These are phyloP conservation scores for Archocentrus centrarchus DNA, from an alignment of 2,113 vertebrate genomes.

Conservation along the genomic window DNA sequence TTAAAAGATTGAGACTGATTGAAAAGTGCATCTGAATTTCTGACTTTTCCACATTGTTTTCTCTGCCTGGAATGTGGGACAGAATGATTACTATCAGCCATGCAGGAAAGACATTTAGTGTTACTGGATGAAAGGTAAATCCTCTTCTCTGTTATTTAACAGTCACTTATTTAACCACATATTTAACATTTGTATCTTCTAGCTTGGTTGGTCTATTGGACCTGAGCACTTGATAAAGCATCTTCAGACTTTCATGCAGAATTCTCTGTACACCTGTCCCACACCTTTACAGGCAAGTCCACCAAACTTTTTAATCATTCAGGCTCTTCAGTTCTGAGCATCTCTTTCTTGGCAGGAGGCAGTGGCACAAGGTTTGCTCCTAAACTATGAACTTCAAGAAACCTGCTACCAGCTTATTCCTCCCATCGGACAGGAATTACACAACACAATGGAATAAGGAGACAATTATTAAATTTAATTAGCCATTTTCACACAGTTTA, in stretches of 20 bases:
- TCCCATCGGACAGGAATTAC: conserved; percentile 50
- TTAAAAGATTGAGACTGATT: too few relatives aligned
- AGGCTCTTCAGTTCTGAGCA: not conserved
- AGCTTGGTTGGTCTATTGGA: conserved; percentile 97
- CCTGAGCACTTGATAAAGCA: conserved; percentile 91
- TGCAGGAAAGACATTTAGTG: conserved; percentile 93
- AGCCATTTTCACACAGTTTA: too few relatives aligned
- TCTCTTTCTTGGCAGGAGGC: conserved; percentile 85
- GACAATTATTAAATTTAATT: too few relatives aligned
- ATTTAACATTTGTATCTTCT: conserved; percentile 23
- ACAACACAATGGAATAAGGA: too few relatives aligned
- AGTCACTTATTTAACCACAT: not conserved
- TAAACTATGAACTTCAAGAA: conserved; percentile 76
- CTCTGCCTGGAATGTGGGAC: conserved; percentile 93
- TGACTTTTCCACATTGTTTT: not conserved
- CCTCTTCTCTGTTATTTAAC: not conserved
- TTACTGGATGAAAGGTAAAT: conserved; percentile 94
- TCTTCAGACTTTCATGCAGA: conserved; percentile 96
- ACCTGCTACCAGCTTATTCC: not conserved
- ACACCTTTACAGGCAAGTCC: conserved; percentile 90
- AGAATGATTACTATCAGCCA: conserved; percentile 88
- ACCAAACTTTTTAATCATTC: rapidly evolving
- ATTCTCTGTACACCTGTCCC: conserved; percentile 89
- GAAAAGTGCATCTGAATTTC: too few relatives aligned
- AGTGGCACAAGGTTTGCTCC: conserved; percentile 87